These are phyloP conservation scores for Nycticebus coucang DNA, from an alignment of 2,113 vertebrate species.

Conservation along the genomic window DNA sequence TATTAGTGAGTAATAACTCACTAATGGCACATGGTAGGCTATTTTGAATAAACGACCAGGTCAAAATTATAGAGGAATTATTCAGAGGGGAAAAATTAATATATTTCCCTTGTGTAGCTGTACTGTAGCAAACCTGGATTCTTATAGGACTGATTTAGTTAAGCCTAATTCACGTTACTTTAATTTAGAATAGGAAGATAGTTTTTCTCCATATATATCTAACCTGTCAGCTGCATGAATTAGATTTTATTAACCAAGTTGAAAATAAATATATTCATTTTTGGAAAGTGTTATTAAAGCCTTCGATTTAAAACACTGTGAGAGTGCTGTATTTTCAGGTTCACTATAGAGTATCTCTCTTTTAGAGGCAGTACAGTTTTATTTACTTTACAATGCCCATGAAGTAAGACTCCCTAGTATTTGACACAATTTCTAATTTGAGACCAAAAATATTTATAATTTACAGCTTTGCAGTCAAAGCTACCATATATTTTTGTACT, in stretches of 20 bases:
- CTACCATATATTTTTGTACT: neutral
- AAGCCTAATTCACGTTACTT: constrained; percentile 47
- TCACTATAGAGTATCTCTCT: neutral
- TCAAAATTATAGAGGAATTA: constrained; percentile 44
- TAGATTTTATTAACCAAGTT: constrained; percentile 55
- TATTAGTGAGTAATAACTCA: neutral
- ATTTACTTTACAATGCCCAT: neutral
- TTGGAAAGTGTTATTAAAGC: neutral
- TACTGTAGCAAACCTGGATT: neutral
- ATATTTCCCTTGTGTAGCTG: constrained; percentile 34
- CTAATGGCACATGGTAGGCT: neutral
- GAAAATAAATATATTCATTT: constrained; percentile 44
- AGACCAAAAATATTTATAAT: neutral
- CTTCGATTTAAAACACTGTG: neutral
- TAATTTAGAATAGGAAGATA: constrained; percentile 44
- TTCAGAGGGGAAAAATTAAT: constrained; percentile 44
- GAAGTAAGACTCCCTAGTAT: neutral
- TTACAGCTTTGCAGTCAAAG: neutral
- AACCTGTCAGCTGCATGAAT: constrained; percentile 15
- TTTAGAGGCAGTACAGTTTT: neutral
- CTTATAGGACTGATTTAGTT: constrained; percentile 20
- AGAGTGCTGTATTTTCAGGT: neutral
- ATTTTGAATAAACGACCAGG: neutral
- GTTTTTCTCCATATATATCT: neutral
- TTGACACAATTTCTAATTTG: neutral